These are phyloP conservation scores for Muraenolepis orangiensis DNA, from an alignment of 2,797 vertebrate species.

Conservation along the genomic window DNA sequence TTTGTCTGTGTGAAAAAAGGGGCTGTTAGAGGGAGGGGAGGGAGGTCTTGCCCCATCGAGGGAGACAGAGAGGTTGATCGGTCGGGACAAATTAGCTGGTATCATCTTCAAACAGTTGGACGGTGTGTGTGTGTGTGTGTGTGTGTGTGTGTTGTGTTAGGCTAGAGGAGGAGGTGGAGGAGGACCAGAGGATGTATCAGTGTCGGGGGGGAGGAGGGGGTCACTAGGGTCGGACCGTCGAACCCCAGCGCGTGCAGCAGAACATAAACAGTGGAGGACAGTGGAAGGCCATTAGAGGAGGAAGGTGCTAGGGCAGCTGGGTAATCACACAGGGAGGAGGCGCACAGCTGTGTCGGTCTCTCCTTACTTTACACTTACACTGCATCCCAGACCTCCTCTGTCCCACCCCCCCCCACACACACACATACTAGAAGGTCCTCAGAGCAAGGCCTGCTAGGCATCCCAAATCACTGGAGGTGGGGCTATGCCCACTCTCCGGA, in stretches of 20 bases:
- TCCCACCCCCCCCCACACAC: too few species aligned
- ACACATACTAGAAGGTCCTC: too few species aligned
- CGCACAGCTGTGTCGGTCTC: too few species aligned
- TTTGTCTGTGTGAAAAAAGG: too few species aligned
- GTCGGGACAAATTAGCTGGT: conserved; percentile 69
- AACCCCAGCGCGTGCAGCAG: conserved; percentile 81
- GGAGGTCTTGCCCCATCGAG: conserved; percentile 38
- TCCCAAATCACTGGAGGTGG: too few species aligned
- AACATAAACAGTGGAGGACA: conserved; percentile 86
- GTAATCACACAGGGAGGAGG: conserved; percentile 68
- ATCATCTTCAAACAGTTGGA: conserved; percentile 58
- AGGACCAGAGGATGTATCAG: conserved; percentile 74
- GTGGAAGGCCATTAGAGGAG: conserved; percentile 84
- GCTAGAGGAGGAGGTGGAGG: conserved; percentile 47
- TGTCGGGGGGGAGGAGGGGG: conserved; percentile 66
- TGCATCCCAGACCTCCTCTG: too few species aligned
- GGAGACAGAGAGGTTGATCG: conserved; percentile 52
- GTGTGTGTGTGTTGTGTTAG: conserved; percentile 14
- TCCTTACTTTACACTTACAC: too few species aligned
- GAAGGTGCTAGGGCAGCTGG: conserved; percentile 72
- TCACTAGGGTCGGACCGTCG: conserved; percentile 79
- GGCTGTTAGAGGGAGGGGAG: conserved; percentile 33
- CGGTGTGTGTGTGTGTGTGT: conserved; percentile 2
- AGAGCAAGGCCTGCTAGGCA: too few species aligned
- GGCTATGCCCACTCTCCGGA: too few species aligned